These are phyloP conservation scores for Nasonia vitripennis DNA, from an alignment of 1,140 invertebrate genomes.

Conservation along the genomic window DNA sequence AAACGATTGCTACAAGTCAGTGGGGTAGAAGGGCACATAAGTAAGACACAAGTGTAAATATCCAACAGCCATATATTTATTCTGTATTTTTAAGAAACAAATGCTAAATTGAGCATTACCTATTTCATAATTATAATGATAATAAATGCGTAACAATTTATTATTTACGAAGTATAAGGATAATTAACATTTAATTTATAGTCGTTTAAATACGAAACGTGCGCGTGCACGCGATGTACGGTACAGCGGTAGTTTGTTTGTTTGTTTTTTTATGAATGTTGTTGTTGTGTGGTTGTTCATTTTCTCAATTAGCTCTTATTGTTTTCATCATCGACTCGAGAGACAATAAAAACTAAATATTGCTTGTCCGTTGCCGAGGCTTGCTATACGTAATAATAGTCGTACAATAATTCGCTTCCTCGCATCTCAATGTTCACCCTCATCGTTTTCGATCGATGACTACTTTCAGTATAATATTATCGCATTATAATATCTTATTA, in stretches of 20 bases:
- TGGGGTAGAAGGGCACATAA: background rate
- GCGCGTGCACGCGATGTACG: slow-evolving; percentile 66
- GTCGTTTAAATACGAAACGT: slow-evolving; percentile 73
- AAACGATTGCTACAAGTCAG: slow-evolving; percentile 47
- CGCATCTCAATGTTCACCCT: slow-evolving; percentile 15
- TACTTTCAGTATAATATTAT: slow-evolving; percentile 63
- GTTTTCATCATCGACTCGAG: slow-evolving; percentile 59
- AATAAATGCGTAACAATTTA: slow-evolving; percentile 76
- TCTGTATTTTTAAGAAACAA: slow-evolving; percentile 76
- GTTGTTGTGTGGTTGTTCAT: background rate
- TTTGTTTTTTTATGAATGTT: slow-evolving; percentile 46
- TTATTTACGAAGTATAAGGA: slow-evolving; percentile 74
- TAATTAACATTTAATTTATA: slow-evolving; percentile 76
- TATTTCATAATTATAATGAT: slow-evolving; percentile 76
- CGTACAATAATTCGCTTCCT: slow-evolving; percentile 55
- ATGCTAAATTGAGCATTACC: slow-evolving; percentile 76
- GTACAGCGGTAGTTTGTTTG: slow-evolving; percentile 71
- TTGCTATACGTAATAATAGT: slow-evolving; percentile 49
- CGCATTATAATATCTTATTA: slow-evolving; percentile 50
- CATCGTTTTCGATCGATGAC: slow-evolving; percentile 60
- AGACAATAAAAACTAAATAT: slow-evolving; percentile 73
- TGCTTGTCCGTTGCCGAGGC: slow-evolving; percentile 71
- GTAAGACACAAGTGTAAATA: slow-evolving; percentile 66
- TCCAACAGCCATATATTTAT: slow-evolving; percentile 77
- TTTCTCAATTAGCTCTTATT: slow-evolving; percentile 26